Conservation (phyloP, 2,797 vertebrate species). For the Kryptopterus vitreolus region DNA sequence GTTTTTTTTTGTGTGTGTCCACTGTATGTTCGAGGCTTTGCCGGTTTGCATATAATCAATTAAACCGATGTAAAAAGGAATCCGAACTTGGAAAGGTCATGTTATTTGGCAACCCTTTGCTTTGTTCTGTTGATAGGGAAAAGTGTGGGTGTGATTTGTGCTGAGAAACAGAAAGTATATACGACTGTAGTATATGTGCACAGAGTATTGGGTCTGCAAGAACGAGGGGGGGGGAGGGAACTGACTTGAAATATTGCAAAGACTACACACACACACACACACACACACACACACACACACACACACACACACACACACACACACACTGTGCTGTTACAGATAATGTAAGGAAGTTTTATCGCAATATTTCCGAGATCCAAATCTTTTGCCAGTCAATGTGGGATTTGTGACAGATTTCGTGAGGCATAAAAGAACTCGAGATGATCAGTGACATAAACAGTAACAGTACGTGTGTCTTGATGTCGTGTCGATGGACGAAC, state of each 20-base stretch:
- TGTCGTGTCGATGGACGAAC: neutral
- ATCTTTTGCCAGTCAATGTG: neutral
- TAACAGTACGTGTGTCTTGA: neutral
- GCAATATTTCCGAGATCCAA: neutral
- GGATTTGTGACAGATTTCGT: neutral
- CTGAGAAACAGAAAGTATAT: neutral
- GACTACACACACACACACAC: no score
- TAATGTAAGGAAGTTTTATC: neutral
- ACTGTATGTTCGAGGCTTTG: neutral
- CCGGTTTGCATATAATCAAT: neutral
- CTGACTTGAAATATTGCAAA: neutral
- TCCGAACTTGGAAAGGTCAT: neutral
- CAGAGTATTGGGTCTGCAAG: neutral
- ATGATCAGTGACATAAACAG: constrained; percentile 1
- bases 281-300: neutral
- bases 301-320: neutral
- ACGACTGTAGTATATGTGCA: neutral
- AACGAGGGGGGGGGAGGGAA: neutral
- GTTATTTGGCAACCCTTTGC: neutral
- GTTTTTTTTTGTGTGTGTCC: no score
- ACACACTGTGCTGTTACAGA: neutral
- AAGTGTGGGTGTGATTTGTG: neutral
- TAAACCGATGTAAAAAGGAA: neutral
- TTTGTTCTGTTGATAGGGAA: neutral
- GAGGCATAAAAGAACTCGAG: neutral